Conservation (phyloP, 2,888 invertebrate species). For the Spicauda simplicius region DNA sequence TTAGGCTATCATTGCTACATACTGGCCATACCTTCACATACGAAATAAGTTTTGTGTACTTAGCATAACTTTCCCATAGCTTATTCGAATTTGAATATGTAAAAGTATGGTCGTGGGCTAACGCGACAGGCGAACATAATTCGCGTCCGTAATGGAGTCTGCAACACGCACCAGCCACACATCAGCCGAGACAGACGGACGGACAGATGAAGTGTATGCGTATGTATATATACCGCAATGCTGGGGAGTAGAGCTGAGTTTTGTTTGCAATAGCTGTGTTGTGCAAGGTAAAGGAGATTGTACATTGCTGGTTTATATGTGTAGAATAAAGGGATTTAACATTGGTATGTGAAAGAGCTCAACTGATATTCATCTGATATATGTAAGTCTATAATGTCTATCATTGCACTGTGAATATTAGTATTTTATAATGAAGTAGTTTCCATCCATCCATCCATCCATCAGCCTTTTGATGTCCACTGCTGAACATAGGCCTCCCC, state of each 20-base stretch:
- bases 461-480: too few relatives aligned
- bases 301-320: constrained; percentile 37
- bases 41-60: neutral
- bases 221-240: constrained; percentile 48
- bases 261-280: constrained; percentile 41
- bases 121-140: constrained; percentile 70
- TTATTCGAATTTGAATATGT: constrained; percentile 48
- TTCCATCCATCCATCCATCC: too few relatives aligned
- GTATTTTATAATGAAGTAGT: too few relatives aligned
- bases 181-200: constrained; percentile 69
- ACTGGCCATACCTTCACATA: neutral
- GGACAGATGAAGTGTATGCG: constrained; percentile 48
- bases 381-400: too few relatives aligned
- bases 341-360: too few relatives aligned
- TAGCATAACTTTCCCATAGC: constrained; percentile 16
- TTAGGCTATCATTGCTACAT: too few relatives aligned
- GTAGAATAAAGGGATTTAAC: too few relatives aligned
- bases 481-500: too few relatives aligned
- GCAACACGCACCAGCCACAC: constrained; percentile 74
- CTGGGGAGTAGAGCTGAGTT: constrained; percentile 40
- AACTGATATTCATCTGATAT: too few relatives aligned
- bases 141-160: constrained; percentile 72
- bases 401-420: too few relatives aligned
- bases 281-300: constrained; percentile 46
- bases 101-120: constrained; percentile 61